Percentiles rank a stretch among this genome's conserved stretches.
Evolutionary conservation across 2,797 vertebrate species (phyloP).

Genomic region (Mormyrus proboscirostris): DNA sequence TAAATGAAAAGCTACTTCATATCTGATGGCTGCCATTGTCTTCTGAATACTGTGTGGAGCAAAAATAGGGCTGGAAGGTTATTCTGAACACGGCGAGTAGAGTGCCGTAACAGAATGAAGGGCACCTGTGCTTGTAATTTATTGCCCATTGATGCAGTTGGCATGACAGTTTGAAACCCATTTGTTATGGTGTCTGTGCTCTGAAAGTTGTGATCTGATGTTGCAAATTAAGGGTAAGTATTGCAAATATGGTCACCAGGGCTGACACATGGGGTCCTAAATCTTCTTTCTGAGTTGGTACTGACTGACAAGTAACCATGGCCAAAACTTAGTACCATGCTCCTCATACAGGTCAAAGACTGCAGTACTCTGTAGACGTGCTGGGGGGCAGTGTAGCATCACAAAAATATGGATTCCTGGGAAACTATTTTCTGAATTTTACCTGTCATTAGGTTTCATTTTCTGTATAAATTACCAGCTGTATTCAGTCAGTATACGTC

Average conservation of each 20-base stretch:
- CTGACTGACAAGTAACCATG: not conserved
- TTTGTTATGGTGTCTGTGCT: constrained; percentile 22
- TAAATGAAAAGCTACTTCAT: not conserved
- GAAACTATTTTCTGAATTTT: constrained; percentile 53
- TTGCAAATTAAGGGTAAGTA: not conserved
- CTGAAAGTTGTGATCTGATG: constrained; percentile 7
- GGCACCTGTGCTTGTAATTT: not conserved
- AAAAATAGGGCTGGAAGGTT: not conserved
- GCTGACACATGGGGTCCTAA: not conserved
- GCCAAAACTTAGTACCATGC: not conserved
- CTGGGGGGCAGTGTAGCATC: constrained; percentile 63
- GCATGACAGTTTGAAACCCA: constrained; percentile 6
- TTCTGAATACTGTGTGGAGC: not conserved
- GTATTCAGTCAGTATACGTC: constrained; percentile 57
- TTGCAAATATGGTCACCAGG: constrained; percentile 15
- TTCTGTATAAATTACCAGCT: constrained; percentile 58
- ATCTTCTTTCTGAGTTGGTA: not conserved
- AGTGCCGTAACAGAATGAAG: not conserved
- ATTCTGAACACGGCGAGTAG: not conserved
- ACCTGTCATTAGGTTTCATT: constrained; percentile 60
- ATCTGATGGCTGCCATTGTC: not conserved
- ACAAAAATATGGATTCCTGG: constrained; percentile 33
- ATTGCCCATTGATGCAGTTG: not conserved
- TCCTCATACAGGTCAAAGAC: not conserved
- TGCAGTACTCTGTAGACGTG: constrained; percentile 58